Percentiles rank a stretch among this genome's conserved stretches.
These are phyloP conservation scores for Pyxicephalus adspersus DNA, from an alignment of 2,113 vertebrate genomes.

Conservation along the genomic window DNA sequence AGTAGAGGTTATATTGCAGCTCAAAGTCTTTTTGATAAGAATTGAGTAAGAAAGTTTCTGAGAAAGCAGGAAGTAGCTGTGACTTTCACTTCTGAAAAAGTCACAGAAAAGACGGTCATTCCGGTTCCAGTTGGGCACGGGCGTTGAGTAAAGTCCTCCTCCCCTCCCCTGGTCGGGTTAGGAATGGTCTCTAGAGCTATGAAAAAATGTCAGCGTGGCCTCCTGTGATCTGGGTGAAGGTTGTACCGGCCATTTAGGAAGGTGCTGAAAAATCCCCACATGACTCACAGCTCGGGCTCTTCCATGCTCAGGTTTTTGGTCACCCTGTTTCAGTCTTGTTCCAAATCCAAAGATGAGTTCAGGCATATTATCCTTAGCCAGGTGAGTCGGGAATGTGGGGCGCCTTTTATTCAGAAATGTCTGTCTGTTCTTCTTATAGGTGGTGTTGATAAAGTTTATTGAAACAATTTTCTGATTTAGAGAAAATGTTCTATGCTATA, in stretches of 20 bases:
- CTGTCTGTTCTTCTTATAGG: no score
- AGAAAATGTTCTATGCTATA: no score
- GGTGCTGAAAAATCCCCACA: background rate
- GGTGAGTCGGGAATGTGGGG: background rate
- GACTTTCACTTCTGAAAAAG: background rate
- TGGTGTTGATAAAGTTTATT: no score
- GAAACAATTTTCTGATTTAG: no score
- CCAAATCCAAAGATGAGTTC: conserved; percentile 38
- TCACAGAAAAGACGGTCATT: no score
- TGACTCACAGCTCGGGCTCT: background rate
- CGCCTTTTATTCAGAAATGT: background rate
- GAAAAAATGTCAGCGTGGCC: background rate
- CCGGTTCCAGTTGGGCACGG: background rate
- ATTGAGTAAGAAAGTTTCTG: conserved; percentile 17
- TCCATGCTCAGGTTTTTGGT: conserved; percentile 29
- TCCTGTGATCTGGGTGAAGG: background rate
- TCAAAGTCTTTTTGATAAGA: conserved; percentile 52
- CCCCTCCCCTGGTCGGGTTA: background rate
- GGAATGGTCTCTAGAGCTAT: background rate
- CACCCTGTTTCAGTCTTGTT: conserved; percentile 32
- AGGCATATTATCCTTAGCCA: conserved; percentile 43
- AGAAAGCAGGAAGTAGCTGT: conserved; percentile 27
- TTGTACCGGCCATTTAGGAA: background rate
- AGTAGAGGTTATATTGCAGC: conserved; percentile 11
- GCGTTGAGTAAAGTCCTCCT: background rate